phyloP scores from a whole-genome alignment of 2,888 invertebrate genomes.

The Rhingia campestris region DNA sequence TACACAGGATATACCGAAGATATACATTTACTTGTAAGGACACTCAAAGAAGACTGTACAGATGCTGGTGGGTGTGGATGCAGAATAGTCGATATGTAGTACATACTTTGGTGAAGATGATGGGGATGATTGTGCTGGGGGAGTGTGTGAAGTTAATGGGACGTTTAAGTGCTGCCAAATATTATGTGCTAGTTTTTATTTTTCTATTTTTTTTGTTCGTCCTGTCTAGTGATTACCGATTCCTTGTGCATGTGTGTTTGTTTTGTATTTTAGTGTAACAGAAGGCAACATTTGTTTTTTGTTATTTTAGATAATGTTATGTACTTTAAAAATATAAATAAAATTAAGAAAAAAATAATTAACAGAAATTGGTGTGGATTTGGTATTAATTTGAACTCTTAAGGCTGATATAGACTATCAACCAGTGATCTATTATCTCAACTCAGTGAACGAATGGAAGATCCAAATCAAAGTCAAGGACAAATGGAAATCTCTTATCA shows the following conservation, averaged over 20 bases:
- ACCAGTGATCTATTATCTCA: too few species aligned
- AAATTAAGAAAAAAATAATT: background rate
- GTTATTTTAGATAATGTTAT: constrained; percentile 1
- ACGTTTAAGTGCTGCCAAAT: constrained; percentile 58
- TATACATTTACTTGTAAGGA: constrained; percentile 3
- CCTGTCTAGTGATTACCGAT: constrained; percentile 5
- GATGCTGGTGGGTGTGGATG: constrained; percentile 12
- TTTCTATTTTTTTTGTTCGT: background rate
- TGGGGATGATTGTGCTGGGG: background rate
- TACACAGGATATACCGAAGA: constrained; percentile 13
- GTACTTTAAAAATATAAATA: background rate
- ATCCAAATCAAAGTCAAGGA: too few species aligned
- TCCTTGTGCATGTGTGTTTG: constrained; percentile 11
- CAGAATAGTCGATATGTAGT: constrained; percentile 3
- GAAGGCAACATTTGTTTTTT: background rate
- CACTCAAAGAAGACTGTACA: constrained; percentile 28
- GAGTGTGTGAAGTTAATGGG: constrained; percentile 23
- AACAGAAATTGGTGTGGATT: background rate
- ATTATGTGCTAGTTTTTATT: constrained; percentile 16
- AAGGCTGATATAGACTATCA: too few species aligned
- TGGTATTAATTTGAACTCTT: background rate
- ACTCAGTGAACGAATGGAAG: too few species aligned
- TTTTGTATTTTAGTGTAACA: background rate
- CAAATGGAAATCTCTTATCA: too few species aligned
- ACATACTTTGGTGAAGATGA: constrained; percentile 38